Conservation (phyloP, 2,888 invertebrate genomes). For the Amphipyra tragopoginis region DNA sequence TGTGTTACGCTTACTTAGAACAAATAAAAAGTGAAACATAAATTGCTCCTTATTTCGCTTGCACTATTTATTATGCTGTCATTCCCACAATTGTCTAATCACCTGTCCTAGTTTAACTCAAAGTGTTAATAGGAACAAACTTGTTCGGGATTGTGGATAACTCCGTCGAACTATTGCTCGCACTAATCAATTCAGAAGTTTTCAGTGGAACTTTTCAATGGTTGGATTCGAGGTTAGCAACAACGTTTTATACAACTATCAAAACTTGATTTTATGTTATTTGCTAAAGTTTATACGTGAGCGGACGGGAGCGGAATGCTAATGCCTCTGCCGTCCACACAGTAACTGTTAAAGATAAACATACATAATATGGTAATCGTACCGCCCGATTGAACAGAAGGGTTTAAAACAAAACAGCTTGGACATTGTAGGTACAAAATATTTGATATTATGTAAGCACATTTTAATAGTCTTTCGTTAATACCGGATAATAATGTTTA, state of each 20-base stretch:
- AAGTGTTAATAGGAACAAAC: constrained; percentile 54
- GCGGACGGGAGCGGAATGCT: constrained; percentile 41
- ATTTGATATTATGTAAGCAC: constrained; percentile 6
- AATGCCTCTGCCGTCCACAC: constrained; percentile 36
- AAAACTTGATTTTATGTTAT: constrained; percentile 58
- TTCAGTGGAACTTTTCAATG: constrained; percentile 59
- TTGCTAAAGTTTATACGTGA: constrained; percentile 57
- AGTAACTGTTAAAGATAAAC: constrained; percentile 48
- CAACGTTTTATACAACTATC: constrained; percentile 55
- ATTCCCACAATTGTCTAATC: constrained; percentile 33
- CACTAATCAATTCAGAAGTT: constrained; percentile 65
- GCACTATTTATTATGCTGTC: constrained; percentile 3
- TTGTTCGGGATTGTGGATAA: constrained; percentile 56
- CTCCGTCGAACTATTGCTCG: constrained; percentile 58
- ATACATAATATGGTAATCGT: constrained; percentile 38
- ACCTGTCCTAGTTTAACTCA: constrained; percentile 41
- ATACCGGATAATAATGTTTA: background rate
- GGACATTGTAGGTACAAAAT: constrained; percentile 13
- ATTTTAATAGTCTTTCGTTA: constrained; percentile 8
- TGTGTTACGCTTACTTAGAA: constrained; percentile 40
- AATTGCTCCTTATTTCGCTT: background rate
- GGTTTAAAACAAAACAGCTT: constrained; percentile 40
- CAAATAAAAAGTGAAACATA: constrained; percentile 18
- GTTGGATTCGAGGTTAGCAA: constrained; percentile 55
- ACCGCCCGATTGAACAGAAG: constrained; percentile 39